These are phyloP conservation scores for Rhagoletis zephyria DNA, from an alignment of 1,140 invertebrate species.

Conservation along the genomic window DNA sequence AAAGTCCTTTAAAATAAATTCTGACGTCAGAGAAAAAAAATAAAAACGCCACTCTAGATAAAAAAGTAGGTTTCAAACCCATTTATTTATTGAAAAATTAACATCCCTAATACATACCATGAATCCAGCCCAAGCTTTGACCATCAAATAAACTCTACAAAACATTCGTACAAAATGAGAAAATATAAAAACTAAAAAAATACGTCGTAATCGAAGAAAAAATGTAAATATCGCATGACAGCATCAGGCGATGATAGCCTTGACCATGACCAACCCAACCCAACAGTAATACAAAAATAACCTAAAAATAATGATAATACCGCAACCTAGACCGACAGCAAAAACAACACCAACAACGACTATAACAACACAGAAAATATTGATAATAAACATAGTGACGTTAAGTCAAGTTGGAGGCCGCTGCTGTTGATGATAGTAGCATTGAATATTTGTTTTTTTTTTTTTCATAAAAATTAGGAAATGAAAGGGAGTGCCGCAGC, in stretches of 20 bases:
- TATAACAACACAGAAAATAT: neutral
- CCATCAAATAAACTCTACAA: neutral
- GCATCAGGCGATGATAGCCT: neutral
- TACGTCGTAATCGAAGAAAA: no score
- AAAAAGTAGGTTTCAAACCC: no score
- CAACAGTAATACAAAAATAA: neutral
- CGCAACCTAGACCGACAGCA: neutral
- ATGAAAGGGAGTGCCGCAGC: neutral
- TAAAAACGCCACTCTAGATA: no score
- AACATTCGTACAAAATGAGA: neutral
- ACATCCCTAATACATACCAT: no score
- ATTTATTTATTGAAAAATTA: no score
- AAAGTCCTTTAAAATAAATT: no score
- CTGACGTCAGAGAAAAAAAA: no score
- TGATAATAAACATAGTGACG: conserved; percentile 1
- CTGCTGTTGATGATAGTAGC: neutral
- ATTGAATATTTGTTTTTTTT: neutral
- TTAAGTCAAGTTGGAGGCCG: conserved; percentile 41
- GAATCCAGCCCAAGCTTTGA: no score
- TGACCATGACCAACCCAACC: conserved; percentile 12
- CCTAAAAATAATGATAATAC: neutral
- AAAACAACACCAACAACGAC: neutral
- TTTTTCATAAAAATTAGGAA: conserved; percentile 11
- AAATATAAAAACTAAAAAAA: no score
- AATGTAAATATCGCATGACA: neutral